Percentiles rank a stretch among this genome's conserved stretches.
phyloP scores from a whole-genome alignment of 2,888 invertebrate genomes.

The Cepaea hortensis region DNA sequence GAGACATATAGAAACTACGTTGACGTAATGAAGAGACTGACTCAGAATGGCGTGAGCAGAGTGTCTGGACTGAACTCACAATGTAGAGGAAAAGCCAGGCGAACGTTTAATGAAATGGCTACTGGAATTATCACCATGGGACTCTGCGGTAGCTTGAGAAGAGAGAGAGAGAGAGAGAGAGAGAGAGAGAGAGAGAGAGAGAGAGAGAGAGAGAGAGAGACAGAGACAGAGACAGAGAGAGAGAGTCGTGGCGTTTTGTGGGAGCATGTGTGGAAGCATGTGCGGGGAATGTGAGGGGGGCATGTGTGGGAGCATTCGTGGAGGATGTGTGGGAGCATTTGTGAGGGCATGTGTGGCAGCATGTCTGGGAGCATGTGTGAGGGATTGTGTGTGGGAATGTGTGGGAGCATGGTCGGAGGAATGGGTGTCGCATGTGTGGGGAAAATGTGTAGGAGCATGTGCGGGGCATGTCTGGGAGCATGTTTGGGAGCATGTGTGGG shows the following conservation, averaged over 20 bases:
- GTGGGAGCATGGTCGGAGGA: neutral
- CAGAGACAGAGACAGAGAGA: neutral
- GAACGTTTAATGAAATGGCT: too few relatives aligned
- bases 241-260: neutral
- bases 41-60: too few relatives aligned
- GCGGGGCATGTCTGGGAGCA: neutral
- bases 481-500: neutral
- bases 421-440: too few relatives aligned
- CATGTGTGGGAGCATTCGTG: neutral
- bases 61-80: too few relatives aligned
- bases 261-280: neutral
- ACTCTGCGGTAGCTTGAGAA: too few relatives aligned
- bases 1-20: too few relatives aligned
- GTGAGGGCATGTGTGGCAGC: neutral
- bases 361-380: neutral
- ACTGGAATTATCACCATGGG: too few relatives aligned
- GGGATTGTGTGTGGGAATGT: neutral
- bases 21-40: too few relatives aligned
- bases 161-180: too few relatives aligned
- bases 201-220: too few relatives aligned
- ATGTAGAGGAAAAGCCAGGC: too few relatives aligned
- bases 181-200: too few relatives aligned
- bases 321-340: neutral
- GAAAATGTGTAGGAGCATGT: neutral
- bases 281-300: neutral